Evolutionary conservation across 2,113 vertebrate genomes (phyloP).

Genomic region (Plestiodon gilberti): DNA sequence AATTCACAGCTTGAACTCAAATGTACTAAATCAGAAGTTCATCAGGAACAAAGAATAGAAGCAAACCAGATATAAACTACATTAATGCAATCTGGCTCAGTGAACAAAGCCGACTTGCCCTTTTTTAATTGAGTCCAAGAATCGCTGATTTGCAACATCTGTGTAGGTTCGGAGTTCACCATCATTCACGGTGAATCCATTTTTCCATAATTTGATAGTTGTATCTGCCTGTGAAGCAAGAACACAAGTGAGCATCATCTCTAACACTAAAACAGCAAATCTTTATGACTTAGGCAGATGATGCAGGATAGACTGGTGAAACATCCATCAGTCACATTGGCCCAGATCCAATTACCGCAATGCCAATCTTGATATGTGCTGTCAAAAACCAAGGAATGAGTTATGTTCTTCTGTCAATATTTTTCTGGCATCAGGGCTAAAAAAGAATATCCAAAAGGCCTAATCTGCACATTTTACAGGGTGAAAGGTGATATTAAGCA

Average conservation of each 20-base stretch:
- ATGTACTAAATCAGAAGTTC: conserved; percentile 18
- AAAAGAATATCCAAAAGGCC: too few relatives aligned
- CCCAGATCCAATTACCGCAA: background rate
- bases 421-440: too few relatives aligned
- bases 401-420: background rate
- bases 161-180: conserved; percentile 89
- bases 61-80: conserved; percentile 28
- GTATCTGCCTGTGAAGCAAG: conserved; percentile 84
- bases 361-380: background rate
- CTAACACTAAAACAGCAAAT: conserved; percentile 15
- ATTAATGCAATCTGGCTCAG: conserved; percentile 16
- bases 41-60: background rate
- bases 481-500: too few relatives aligned
- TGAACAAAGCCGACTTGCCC: conserved; percentile 76
- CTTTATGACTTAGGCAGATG: background rate
- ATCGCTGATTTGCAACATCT: conserved; percentile 86
- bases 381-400: background rate
- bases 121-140: conserved; percentile 92
- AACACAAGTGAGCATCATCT: conserved; percentile 28
- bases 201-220: conserved; percentile 94
- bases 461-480: too few relatives aligned
- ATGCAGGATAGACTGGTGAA: background rate
- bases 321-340: background rate
- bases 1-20: background rate
- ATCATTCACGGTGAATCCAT: conserved; percentile 92